These are phyloP conservation scores for Drosophila nigritarsus DNA, from an alignment of 2,888 invertebrate genomes.

Conservation along the genomic window DNA sequence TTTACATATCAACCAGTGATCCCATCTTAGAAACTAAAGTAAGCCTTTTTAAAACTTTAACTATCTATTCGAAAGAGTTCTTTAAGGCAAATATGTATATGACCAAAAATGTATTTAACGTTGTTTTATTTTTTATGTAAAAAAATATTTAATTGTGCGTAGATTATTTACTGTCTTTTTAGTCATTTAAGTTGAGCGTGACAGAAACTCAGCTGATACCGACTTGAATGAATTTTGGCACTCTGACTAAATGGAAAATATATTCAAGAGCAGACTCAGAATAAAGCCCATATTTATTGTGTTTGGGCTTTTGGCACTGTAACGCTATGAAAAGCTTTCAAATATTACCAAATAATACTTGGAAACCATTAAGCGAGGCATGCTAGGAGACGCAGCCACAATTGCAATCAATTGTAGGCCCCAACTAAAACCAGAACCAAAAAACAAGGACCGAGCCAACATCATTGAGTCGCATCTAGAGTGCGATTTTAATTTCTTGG, in stretches of 20 bases:
- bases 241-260: neutral
- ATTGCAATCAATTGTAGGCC: conserved; percentile 21
- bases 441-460: conserved; percentile 11
- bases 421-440: neutral
- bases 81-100: too few relatives aligned
- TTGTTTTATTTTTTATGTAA: too few relatives aligned
- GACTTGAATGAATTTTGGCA: conserved; percentile 1
- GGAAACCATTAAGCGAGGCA: conserved; percentile 44
- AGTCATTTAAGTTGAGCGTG: neutral
- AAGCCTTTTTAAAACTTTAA: too few relatives aligned
- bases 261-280: neutral
- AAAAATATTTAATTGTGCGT: neutral
- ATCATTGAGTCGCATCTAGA: conserved; percentile 32
- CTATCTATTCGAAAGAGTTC: too few relatives aligned
- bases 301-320: conserved; percentile 3
- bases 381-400: conserved; percentile 6
- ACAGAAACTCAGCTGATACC: neutral
- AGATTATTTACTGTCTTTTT: neutral
- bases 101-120: too few relatives aligned
- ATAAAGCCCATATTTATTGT: conserved; percentile 7
- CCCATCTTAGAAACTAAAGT: too few relatives aligned
- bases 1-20: too few relatives aligned
- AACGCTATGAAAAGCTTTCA: conserved; percentile 3
- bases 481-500: conserved; percentile 80
- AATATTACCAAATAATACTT: conserved; percentile 14